Percentiles rank a stretch among this genome's conserved stretches.
Conservation (phyloP, 2,888 invertebrate genomes). For the Ophion slaviceki region DNA sequence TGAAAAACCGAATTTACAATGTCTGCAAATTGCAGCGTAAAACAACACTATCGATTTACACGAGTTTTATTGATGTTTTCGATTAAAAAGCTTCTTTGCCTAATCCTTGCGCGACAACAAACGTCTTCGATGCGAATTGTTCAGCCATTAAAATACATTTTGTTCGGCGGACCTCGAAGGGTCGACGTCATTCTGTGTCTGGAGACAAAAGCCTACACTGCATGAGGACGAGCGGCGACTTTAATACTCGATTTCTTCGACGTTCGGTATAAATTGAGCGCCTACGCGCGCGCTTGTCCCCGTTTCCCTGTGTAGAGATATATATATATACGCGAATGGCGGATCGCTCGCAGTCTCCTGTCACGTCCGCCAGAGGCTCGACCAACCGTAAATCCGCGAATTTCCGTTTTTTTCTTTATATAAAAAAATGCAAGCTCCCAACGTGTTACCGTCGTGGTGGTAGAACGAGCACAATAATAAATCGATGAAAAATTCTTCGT, state of each 20-base stretch:
- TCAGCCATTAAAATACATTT: neutral
- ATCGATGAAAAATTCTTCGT: neutral
- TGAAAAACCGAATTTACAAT: neutral
- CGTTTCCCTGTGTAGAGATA: neutral
- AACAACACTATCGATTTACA: no score
- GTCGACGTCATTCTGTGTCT: neutral
- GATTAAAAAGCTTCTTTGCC: no score
- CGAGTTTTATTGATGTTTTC: no score
- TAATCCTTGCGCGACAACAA: neutral
- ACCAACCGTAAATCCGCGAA: neutral
- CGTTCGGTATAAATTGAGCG: constrained; percentile 4
- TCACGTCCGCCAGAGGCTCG: constrained; percentile 8
- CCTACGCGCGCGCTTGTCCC: neutral
- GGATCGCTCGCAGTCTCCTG: neutral
- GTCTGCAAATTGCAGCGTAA: neutral
- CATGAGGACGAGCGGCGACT: neutral
- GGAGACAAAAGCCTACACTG: neutral
- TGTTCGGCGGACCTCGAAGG: neutral
- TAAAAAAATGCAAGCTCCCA: neutral
- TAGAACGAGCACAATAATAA: neutral
- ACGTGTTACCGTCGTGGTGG: neutral
- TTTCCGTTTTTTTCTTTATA: constrained; percentile 1
- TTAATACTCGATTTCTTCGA: neutral
- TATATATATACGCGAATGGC: neutral
- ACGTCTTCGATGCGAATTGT: neutral